Base-by-base conservation (phyloP, 2,113 vertebrate species). In the Ginglymostoma cirratum region DNA sequence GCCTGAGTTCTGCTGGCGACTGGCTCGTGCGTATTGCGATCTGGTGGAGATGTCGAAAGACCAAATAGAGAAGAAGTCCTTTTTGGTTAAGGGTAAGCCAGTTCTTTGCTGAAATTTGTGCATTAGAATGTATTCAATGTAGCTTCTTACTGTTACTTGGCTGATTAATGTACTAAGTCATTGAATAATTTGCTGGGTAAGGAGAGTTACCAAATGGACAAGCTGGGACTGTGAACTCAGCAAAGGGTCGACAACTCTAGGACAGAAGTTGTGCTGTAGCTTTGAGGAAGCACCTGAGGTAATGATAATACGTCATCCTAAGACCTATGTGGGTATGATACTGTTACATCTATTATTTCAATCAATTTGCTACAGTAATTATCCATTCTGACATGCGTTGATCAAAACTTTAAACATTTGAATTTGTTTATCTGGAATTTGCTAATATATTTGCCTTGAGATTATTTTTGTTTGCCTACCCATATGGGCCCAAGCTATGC, bases 11-110 rank as follows among this genome's bases (percentile, higher is more conserved):
- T 97, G 98, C 0, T 99, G 99, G 99, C 98, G 99, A 96, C 97
- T 99, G 96, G 99, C 98, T 42, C 98, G 99, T n/a, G 98, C 98
- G 0, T 98, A 98, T 96, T 98, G 97, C 0, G 99, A 99, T 96
- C 98, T 99, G 98, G 98, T 97, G 30, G 97, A 98, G 42, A 97
- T 97, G 34, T 96, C 98, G 0, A 97, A 98, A 21, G 97, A 98
- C 21, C 42, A 95, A 0, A 98, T 97, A 0, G 97, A 99, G 97
- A 98, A 97, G 97, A 98, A 97, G n/a, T 97, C 97, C 0, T 99
- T 98, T 0, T 98, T 98, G 0, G 94, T 98, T 8, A 97, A 97
- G 96, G 98, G 98, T 99, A 92, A 96, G 96, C 96, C 1, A 23
- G 0, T 23, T 17, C 30, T 48, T 70, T 95, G n/a, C 93, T 69